Conservation (phyloP, 2,797 vertebrate species). For the Phoeniculus purpureus region DNA sequence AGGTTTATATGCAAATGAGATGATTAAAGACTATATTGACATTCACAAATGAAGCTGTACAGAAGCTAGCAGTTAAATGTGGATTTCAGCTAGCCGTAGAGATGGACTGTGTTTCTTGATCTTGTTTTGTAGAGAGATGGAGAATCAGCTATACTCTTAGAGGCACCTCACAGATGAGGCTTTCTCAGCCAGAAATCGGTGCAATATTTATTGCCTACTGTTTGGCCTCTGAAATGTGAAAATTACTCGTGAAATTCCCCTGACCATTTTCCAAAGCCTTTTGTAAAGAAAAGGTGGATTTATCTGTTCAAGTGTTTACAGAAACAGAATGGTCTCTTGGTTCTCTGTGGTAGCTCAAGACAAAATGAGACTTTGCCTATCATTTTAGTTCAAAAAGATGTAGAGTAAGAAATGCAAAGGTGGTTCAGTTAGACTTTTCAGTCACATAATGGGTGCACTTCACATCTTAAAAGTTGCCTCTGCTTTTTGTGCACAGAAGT, state of each 20-base stretch:
- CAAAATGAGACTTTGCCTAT: neutral
- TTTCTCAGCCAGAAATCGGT: neutral
- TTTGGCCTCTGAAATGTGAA: neutral
- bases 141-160: fast-evolving
- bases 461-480: neutral
- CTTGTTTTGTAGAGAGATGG: neutral
- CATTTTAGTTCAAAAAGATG: neutral
- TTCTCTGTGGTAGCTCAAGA: neutral
- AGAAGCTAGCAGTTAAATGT: neutral
- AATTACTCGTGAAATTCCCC: neutral
- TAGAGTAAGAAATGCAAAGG: neutral
- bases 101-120: neutral
- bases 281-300: neutral
- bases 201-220: fast-evolving
- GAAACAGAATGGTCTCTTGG: neutral
- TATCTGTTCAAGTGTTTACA: neutral
- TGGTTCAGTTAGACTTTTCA: neutral
- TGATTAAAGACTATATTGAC: neutral
- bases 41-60: neutral
- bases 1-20: neutral
- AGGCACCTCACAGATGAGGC: neutral
- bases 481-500: fast-evolving
- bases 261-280: neutral
- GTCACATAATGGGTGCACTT: neutral
- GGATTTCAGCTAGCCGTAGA: neutral